These are phyloP conservation scores for Trematocara nigrifrons DNA, from an alignment of 2,113 vertebrate genomes.

Conservation along the genomic window DNA sequence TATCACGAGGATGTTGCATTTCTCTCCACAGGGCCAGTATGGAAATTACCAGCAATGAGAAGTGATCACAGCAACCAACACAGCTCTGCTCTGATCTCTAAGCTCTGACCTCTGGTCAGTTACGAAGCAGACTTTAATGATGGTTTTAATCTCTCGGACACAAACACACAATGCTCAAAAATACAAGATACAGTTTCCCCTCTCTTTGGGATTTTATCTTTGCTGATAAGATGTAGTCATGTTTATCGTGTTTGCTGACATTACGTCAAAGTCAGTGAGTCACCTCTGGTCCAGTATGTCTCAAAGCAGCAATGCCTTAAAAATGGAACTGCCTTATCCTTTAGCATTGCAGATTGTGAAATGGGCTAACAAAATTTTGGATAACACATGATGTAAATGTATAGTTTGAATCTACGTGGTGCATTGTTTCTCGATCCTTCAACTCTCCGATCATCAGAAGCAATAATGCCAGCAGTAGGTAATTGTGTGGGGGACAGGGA, in stretches of 20 bases:
- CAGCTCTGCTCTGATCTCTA: constrained; percentile 55
- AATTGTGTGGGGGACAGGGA: constrained; percentile 47
- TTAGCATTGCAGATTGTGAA: constrained; percentile 69
- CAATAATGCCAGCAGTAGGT: constrained; percentile 80
- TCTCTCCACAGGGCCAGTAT: constrained; percentile 87
- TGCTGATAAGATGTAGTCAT: constrained; percentile 33
- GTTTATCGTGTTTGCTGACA: constrained; percentile 14
- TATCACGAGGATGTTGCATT: constrained; percentile 27
- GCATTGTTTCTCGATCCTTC: constrained; percentile 44
- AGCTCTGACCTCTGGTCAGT: constrained; percentile 54
- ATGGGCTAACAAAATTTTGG: constrained; percentile 31
- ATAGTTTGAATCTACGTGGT: constrained; percentile 38
- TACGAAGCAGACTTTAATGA: constrained; percentile 62
- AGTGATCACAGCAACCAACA: constrained; percentile 61
- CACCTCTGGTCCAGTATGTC: constrained; percentile 44
- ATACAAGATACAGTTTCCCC: constrained; percentile 18
- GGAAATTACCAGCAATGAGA: constrained; percentile 98
- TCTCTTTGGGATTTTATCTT: constrained; percentile 27
- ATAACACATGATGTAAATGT: constrained; percentile 41
- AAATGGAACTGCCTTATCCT: constrained; percentile 70
- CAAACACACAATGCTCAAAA: constrained; percentile 29
- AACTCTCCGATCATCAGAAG: constrained; percentile 66
- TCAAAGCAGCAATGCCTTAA: constrained; percentile 76
- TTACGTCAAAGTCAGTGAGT: constrained; percentile 4
- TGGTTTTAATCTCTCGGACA: constrained; percentile 51